Conservation (phyloP, 2,797 vertebrate species). For the Amphiprion clarkii region DNA sequence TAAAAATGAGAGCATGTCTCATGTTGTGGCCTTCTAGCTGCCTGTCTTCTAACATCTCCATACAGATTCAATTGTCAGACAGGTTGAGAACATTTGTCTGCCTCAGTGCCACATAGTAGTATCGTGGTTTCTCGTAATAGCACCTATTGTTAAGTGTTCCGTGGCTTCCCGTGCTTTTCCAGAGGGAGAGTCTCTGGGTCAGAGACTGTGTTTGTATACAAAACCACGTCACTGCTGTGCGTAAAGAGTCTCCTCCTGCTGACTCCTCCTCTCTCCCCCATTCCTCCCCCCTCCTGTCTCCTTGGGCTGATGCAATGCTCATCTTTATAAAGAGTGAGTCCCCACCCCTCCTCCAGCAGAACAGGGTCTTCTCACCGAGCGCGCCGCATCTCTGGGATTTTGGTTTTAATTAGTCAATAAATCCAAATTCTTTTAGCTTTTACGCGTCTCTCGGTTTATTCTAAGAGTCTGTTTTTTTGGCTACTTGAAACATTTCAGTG, state of each 20-base stretch:
- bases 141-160: background rate
- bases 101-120: no score
- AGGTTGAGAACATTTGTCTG: no score
- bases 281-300: no score
- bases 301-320: constrained; percentile 80
- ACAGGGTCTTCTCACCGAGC: constrained; percentile 6
- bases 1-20: background rate
- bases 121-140: background rate
- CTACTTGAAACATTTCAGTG: background rate
- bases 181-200: constrained; percentile 5
- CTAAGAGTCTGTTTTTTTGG: background rate
- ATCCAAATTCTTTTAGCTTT: constrained; percentile 6
- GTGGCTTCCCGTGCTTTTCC: constrained; percentile 6
- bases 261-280: background rate
- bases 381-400: constrained; percentile 38
- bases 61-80: no score
- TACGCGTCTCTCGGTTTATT: constrained; percentile 7
- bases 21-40: no score
- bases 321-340: constrained; percentile 71
- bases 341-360: constrained; percentile 62
- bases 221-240: constrained; percentile 33
- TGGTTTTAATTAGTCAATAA: background rate
- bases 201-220: constrained; percentile 72
- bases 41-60: no score
- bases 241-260: constrained; percentile 38